A percentile compares a stretch with the other conserved stretches of the same genome.
phyloP scores from a whole-genome alignment of 2,888 invertebrate species.

The Drosophila paranaensis region DNA sequence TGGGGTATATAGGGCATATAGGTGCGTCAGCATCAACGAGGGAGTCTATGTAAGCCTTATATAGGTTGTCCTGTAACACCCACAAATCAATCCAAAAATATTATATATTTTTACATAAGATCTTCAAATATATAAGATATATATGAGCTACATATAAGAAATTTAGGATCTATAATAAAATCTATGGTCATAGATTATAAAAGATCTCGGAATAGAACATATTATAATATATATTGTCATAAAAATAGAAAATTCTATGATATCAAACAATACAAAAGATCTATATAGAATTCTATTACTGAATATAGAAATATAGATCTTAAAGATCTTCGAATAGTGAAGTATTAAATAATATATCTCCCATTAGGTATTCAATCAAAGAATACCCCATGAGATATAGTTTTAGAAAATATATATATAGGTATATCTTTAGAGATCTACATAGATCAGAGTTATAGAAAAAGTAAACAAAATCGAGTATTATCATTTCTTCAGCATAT shows the following conservation, averaged over 20 bases:
- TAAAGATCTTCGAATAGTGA: neutral
- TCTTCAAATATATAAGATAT: neutral
- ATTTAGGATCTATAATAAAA: neutral
- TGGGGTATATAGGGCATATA: too few relatives aligned
- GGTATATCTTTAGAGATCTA: neutral
- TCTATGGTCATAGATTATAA: neutral
- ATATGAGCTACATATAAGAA: neutral
- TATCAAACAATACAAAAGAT: neutral
- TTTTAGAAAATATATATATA: neutral
- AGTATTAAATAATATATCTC: neutral
- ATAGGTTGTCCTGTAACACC: too few relatives aligned
- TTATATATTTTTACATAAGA: neutral
- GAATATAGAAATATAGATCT: neutral
- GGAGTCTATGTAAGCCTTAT: too few relatives aligned
- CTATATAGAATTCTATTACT: neutral
- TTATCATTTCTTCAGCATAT: slow-evolving; percentile 12
- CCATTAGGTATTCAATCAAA: neutral
- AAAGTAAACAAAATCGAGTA: neutral
- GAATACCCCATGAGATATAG: neutral
- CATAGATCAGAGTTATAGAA: neutral
- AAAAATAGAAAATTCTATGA: neutral
- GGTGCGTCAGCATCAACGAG: too few relatives aligned
- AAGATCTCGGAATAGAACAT: neutral
- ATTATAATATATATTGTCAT: neutral
- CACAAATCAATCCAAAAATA: too few relatives aligned